These are phyloP conservation scores for Hippolais icterina DNA, from an alignment of 2,113 vertebrate species.

Conservation along the genomic window DNA sequence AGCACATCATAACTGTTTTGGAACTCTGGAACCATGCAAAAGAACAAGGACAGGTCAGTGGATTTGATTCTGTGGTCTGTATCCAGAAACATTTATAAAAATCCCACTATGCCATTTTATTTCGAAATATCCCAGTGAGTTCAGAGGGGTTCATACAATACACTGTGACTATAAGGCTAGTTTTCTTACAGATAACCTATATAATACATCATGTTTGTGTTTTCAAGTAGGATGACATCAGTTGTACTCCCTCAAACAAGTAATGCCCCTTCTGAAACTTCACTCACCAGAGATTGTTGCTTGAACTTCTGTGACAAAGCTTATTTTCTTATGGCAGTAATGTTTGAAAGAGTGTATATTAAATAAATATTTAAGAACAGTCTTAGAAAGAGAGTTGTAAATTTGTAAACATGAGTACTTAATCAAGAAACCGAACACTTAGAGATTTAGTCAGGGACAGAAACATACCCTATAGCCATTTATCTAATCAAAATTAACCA, in stretches of 20 bases:
- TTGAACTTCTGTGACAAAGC: slow-evolving; percentile 7
- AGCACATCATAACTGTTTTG: not conserved
- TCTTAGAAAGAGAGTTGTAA: not conserved
- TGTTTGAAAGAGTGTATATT: not conserved
- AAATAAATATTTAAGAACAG: slow-evolving; percentile 29
- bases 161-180: not conserved
- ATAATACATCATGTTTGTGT: not conserved
- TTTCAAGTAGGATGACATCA: not conserved
- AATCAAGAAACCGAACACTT: slow-evolving; percentile 34
- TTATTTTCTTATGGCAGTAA: slow-evolving; percentile 15
- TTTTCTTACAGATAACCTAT: not conserved
- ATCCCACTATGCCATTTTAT: not conserved
- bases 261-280: not conserved
- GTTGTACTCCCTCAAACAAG: not conserved
- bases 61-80: not conserved
- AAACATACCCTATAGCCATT: slow-evolving; percentile 37
- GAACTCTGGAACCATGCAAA: not conserved
- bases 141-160: not conserved
- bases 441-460: not conserved
- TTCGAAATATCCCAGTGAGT: not conserved
- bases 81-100: not conserved
- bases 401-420: slow-evolving; percentile 33
- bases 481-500: slow-evolving; percentile 62
- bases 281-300: not conserved
- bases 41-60: not conserved